These are phyloP conservation scores for Drosophila macrospina DNA, from an alignment of 2,888 invertebrate species.

Conservation along the genomic window DNA sequence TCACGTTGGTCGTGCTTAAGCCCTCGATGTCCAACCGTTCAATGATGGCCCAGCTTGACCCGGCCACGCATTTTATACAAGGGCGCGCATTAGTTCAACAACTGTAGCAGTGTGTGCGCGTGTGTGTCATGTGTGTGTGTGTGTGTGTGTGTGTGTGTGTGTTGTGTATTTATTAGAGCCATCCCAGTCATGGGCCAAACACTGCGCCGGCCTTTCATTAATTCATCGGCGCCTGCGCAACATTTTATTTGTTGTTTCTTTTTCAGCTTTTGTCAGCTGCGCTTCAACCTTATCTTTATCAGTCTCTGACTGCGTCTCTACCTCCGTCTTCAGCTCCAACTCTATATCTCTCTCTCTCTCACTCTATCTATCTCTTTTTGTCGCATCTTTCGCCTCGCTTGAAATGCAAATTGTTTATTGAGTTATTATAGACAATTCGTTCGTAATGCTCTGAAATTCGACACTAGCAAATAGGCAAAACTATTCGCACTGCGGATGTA, in stretches of 20 bases:
- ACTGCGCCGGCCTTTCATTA: constrained; percentile 60
- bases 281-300: constrained; percentile 35
- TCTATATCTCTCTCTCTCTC: neutral
- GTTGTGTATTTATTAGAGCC: constrained; percentile 26
- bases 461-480: constrained; percentile 42
- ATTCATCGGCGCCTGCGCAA: constrained; percentile 63
- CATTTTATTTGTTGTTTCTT: constrained; percentile 27
- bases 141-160: constrained; percentile 16
- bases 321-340: constrained; percentile 3
- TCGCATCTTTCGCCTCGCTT: constrained; percentile 28
- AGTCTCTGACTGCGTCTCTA: constrained; percentile 12
- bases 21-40: constrained; percentile 81
- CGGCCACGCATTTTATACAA: constrained; percentile 82
- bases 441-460: constrained; percentile 55
- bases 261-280: constrained; percentile 5
- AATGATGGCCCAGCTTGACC: constrained; percentile 81
- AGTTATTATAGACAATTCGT: constrained; percentile 55
- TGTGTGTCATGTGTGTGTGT: neutral
- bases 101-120: constrained; percentile 4
- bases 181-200: constrained; percentile 53
- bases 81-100: constrained; percentile 49
- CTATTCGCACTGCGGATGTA: constrained; percentile 45
- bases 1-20: constrained; percentile 79
- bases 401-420: constrained; percentile 65
- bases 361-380: neutral